Conservation (phyloP, 2,888 invertebrate species). For the Pterostichus niger region DNA sequence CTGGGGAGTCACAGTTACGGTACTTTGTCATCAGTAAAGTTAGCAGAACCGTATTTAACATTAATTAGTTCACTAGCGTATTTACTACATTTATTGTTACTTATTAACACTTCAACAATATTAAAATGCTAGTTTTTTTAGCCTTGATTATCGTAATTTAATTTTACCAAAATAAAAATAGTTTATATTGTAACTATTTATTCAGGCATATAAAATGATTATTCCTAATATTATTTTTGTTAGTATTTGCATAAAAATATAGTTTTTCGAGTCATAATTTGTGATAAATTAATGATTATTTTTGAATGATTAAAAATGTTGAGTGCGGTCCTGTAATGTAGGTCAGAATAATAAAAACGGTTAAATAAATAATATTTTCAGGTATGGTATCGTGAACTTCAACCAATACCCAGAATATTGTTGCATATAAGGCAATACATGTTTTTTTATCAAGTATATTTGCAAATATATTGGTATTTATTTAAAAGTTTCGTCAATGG, state of each 20-base stretch:
- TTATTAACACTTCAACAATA: too few relatives aligned
- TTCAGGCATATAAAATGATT: too few relatives aligned
- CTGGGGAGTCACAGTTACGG: slow-evolving; percentile 41
- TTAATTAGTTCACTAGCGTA: not conserved
- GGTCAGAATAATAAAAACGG: slow-evolving; percentile 33
- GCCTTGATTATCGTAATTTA: too few relatives aligned
- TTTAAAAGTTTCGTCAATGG: slow-evolving; percentile 40
- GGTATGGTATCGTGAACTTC: not conserved
- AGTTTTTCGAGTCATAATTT: not conserved
- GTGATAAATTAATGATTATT: not conserved
- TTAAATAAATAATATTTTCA: slow-evolving; percentile 19
- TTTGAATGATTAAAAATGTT: not conserved
- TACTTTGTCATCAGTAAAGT: slow-evolving; percentile 16
- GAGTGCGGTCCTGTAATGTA: slow-evolving; percentile 49
- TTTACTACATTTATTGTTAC: too few relatives aligned
- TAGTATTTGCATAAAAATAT: too few relatives aligned
- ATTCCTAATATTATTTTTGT: too few relatives aligned
- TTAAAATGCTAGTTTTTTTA: too few relatives aligned
- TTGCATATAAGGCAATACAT: slow-evolving; percentile 7
- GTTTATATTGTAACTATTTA: too few relatives aligned
- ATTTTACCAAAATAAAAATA: too few relatives aligned
- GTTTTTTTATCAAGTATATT: slow-evolving; percentile 17
- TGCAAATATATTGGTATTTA: slow-evolving; percentile 6
- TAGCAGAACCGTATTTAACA: slow-evolving; percentile 36
- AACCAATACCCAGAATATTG: not conserved